Evolutionary conservation across 2,797 vertebrate species (phyloP), one percentile per base, ranked within the genome.

Genomic region (Mus spretus): DNA sequence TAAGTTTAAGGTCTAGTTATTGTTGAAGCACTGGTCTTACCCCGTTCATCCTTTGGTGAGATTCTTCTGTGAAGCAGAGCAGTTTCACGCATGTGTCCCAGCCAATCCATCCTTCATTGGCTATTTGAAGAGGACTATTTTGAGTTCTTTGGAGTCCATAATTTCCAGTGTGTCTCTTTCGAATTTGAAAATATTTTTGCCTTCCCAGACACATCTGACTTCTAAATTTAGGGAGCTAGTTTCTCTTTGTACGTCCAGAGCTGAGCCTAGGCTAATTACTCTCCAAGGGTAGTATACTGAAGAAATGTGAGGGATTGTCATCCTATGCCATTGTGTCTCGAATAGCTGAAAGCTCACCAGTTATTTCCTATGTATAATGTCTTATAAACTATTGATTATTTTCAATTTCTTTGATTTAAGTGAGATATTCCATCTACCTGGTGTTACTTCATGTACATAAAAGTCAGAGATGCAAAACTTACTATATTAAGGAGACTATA

Each of bases 221-320:
- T 40, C 24, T 70, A 53, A 67, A 19, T 44, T 78, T 24, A 17
- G 13, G 6, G n/a, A 75, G 12, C 4, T 34, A 53, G 17, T 15
- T 8, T 65, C 19, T 59, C 3, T 12, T 0, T 77, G 4, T 53
- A 7, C 19, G 1, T 3, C 7, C 10, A 6, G 47, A 53, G 1
- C 4, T 57, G 24, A 55, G 37, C 26, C 19, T 37, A 91, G 17
- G 10, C 34, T 82, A 80, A 50, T n/a, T 40, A n/a, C n/a, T 80
- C 7, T 84, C 17, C 65, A 26, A 63, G 31, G 2, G 72, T 9
- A 77, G 24, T 63, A 88, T 74, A 10, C 9, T 80, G 22, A 95
- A 90, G 22, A 65, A 44, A 26, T 79, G 24, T 84, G 53, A 83
- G 13, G 28, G 17, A 92, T 44, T n/a, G n/a, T 57, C 3, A 19